Percentiles rank a stretch among this genome's conserved stretches.
phyloP scores from a whole-genome alignment of 2,113 vertebrate genomes.

The Pristiophorus japonicus region DNA sequence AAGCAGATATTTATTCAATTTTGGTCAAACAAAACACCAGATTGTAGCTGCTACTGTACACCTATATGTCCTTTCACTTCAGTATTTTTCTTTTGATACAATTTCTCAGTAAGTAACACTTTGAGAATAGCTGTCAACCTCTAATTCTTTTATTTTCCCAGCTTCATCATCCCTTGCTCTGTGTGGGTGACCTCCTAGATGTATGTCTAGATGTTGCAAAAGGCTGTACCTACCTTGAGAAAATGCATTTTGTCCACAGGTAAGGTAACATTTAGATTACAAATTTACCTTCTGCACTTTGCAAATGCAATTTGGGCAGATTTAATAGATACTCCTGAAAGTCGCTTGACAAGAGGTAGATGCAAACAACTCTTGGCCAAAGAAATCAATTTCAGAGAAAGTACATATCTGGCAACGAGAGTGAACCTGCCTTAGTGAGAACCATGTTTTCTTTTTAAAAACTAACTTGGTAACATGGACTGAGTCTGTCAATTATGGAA shows the following conservation, averaged over 20 bases:
- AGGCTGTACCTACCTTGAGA: constrained; percentile 67
- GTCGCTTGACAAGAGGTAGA: neutral
- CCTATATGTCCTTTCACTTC: neutral
- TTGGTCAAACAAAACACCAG: neutral
- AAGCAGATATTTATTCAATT: neutral
- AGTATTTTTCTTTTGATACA: too few species aligned
- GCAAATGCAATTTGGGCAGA: neutral
- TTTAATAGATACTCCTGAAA: neutral
- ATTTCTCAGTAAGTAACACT: neutral
- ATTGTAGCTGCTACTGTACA: neutral
- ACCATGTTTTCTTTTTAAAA: neutral
- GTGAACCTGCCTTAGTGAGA: neutral
- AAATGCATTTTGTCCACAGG: constrained; percentile 71
- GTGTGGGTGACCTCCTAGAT: constrained; percentile 54
- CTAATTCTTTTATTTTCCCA: constrained; percentile 47
- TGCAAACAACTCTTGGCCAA: neutral
- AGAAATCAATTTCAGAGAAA: neutral
- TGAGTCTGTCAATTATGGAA: neutral
- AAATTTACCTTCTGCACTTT: neutral
- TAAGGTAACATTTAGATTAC: constrained; percentile 42
- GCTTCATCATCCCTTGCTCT: constrained; percentile 51
- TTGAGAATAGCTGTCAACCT: neutral
- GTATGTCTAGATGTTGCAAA: constrained; percentile 62
- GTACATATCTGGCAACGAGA: neutral
- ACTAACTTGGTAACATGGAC: neutral